phyloP scores from a whole-genome alignment of 2,888 invertebrate genomes.

The Habrosyne pyritoides region DNA sequence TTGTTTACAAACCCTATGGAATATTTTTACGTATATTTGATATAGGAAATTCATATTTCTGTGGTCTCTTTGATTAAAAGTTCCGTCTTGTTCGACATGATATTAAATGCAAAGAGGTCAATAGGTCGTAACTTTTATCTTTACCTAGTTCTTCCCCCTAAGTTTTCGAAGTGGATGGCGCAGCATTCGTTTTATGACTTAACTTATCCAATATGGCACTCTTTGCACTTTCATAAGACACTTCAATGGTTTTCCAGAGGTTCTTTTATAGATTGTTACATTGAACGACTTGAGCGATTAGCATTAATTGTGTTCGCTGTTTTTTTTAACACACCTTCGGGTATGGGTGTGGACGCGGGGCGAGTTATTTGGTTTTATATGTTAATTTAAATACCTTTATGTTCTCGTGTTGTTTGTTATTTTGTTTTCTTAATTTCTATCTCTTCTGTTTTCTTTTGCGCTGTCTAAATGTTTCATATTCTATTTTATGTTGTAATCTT shows the following conservation, averaged over 20 bases:
- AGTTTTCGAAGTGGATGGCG: background rate
- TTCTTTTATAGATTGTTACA: background rate
- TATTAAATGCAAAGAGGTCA: background rate
- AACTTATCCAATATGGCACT: background rate
- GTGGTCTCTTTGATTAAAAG: background rate
- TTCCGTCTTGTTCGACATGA: background rate
- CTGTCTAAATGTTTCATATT: too few species aligned
- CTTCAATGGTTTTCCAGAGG: background rate
- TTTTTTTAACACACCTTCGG: too few species aligned
- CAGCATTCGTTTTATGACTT: background rate
- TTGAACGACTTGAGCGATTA: too few species aligned
- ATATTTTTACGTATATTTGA: background rate
- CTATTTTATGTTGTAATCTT: too few species aligned
- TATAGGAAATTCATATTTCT: background rate
- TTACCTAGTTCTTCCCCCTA: background rate
- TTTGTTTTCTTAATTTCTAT: too few species aligned
- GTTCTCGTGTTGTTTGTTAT: too few species aligned
- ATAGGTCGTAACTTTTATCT: background rate
- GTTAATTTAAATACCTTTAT: too few species aligned
- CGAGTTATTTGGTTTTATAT: too few species aligned
- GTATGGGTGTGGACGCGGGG: too few species aligned
- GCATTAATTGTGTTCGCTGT: too few species aligned
- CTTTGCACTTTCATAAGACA: background rate
- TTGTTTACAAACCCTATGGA: background rate
- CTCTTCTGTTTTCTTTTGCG: too few species aligned